Conservation (phyloP, 2,888 invertebrate species). For the Macrophya alboannulata region DNA sequence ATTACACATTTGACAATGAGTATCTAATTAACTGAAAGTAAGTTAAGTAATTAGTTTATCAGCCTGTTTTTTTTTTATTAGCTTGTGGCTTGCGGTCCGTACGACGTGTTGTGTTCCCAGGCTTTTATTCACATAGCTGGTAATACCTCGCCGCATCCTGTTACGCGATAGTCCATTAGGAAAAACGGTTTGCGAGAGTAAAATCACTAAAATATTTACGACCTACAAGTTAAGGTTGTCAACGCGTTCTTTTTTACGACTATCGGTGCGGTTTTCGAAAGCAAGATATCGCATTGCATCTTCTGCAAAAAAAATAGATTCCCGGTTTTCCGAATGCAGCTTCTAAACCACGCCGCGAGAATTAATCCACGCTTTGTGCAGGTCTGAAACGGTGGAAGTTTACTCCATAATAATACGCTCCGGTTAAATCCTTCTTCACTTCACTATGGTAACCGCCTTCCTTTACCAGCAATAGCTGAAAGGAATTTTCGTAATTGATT, state of each 20-base stretch:
- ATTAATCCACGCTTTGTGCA: background rate
- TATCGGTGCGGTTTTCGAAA: background rate
- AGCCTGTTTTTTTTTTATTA: background rate
- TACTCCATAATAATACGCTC: background rate
- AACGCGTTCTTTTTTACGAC: background rate
- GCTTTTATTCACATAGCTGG: background rate
- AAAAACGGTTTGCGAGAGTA: background rate
- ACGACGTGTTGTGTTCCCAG: background rate
- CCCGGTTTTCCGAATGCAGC: background rate
- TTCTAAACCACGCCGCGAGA: background rate
- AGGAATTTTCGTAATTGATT: slow-evolving; percentile 25
- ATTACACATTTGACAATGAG: slow-evolving; percentile 10
- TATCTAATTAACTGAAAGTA: background rate
- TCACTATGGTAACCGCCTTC: background rate
- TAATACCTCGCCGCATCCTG: background rate
- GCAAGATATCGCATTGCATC: background rate
- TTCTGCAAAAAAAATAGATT: background rate
- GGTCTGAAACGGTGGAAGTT: background rate
- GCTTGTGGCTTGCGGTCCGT: background rate
- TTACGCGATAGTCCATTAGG: background rate
- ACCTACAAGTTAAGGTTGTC: background rate
- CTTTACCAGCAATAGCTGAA: background rate
- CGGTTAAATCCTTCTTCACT: background rate
- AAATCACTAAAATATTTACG: background rate
- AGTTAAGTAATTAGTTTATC: slow-evolving; percentile 9